Base-by-base conservation (phyloP, 2,888 invertebrate species). In the Notodromas monacha region DNA sequence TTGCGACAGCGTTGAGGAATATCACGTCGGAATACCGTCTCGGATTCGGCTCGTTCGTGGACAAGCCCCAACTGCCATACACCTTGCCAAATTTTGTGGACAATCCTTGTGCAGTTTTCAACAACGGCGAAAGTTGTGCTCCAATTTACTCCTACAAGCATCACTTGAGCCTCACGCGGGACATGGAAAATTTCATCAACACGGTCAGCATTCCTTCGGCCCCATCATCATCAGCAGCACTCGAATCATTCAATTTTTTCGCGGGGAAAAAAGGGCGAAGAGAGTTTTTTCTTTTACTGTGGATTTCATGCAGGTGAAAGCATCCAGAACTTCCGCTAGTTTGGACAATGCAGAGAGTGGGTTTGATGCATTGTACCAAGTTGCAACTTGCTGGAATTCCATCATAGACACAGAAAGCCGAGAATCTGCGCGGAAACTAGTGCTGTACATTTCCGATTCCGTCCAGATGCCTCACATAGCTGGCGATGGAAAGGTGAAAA, bases 301-400 rank as follows among this genome's bases (percentile, higher is more conserved):
- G n/a, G n/a, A 8, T n/a, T n/a, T n/a, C 21, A n/a, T 21, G 6
- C 21, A 36, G 31, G 35, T 37, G 26, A 33, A 32, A 14, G 34
- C 34, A 11, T 39, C 41, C 12, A 36, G 37, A 34, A 49, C 57
- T 11, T 57, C 57, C 6, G 58, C 57, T 28, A 58, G 60, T 41
- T 41, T 59, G 36, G 58, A 58, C 43, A 52, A 55, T n/a, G 58
- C 58, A 2, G 58, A 58, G 37, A 57, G 57, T 10, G 57, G 58
- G 10, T 55, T 58, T 39, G 58, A 58, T 41, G 58, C 58, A 33
- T 48, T 58, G 28, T 55, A 60, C 47, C 58, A 57, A 41, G 53
- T 55, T 4, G 45, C 57, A 16, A 50, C 48, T 21, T 59, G 57
- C 31, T 58, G 58, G 58, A n/a, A n/a, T n/a, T n/a, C n/a, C n/a